Conservation (phyloP, 2,797 vertebrate species). For the Erethizon dorsatum region DNA sequence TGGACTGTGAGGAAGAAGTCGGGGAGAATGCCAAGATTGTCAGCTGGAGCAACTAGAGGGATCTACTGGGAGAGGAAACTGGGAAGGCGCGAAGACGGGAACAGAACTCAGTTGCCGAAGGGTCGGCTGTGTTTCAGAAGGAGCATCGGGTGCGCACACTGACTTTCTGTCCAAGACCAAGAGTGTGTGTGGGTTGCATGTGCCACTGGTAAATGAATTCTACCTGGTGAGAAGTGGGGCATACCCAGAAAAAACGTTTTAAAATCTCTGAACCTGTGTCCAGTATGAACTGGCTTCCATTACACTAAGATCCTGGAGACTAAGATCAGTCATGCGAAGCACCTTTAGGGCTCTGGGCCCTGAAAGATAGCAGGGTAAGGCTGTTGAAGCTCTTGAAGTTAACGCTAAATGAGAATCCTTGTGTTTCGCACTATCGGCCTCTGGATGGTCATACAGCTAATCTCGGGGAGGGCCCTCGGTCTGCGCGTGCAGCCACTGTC, state of each 20-base stretch:
- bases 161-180: background rate
- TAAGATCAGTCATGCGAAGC: background rate
- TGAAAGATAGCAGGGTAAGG: background rate
- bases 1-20: background rate
- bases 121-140: background rate
- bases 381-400: background rate
- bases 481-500: background rate
- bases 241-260: background rate
- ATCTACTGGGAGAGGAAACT: background rate
- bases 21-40: background rate
- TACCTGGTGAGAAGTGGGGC: background rate
- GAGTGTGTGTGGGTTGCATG: background rate
- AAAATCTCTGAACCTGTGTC: background rate
- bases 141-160: background rate
- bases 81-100: background rate
- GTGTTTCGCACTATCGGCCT: background rate
- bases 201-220: background rate
- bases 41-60: background rate
- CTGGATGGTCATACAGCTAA: background rate
- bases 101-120: background rate
- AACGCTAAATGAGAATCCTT: background rate
- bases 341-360: background rate
- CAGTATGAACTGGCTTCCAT: background rate
- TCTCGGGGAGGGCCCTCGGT: background rate
- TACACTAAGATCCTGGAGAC: background rate